Percentiles rank a stretch among this genome's conserved stretches.
These are phyloP conservation scores for Crepidodera aurea DNA, from an alignment of 2,888 invertebrate species.

Conservation along the genomic window DNA sequence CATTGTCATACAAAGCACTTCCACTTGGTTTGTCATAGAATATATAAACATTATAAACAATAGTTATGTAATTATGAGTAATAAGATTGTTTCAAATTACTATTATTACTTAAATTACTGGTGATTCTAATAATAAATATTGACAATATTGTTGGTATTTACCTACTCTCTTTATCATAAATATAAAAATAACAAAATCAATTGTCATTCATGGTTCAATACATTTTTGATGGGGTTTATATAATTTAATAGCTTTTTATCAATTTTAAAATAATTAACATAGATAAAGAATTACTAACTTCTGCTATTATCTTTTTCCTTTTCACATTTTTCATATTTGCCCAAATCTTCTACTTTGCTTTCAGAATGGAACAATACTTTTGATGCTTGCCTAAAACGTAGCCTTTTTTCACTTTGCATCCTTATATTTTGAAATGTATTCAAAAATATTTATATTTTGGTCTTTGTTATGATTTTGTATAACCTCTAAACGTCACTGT, in stretches of 20 bases:
- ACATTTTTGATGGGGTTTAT: too few relatives aligned
- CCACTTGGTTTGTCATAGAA: too few relatives aligned
- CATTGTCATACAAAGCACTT: too few relatives aligned
- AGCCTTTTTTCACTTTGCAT: constrained; percentile 59
- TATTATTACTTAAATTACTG: not conserved
- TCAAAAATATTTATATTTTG: constrained; percentile 27
- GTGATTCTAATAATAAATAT: not conserved
- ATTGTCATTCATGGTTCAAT: not conserved
- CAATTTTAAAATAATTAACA: not conserved
- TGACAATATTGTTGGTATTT: not conserved
- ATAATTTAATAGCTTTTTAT: not conserved
- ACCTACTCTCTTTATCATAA: not conserved
- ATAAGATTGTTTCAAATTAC: too few relatives aligned
- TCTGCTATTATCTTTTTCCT: constrained; percentile 12
- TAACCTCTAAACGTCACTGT: constrained; percentile 14
- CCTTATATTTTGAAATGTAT: constrained; percentile 8
- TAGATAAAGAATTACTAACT: constrained; percentile 10
- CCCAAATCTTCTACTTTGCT: constrained; percentile 58
- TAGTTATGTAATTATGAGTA: too few relatives aligned
- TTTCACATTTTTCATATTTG: constrained; percentile 50
- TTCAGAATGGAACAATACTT: constrained; percentile 58
- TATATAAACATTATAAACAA: too few relatives aligned
- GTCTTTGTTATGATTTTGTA: too few relatives aligned
- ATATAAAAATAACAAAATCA: not conserved
- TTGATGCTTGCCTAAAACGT: constrained; percentile 62